Evolutionary conservation across 1,140 invertebrate genomes (phyloP), one percentile per base, ranked within the genome.

Genomic region (Drosophila lowei): DNA sequence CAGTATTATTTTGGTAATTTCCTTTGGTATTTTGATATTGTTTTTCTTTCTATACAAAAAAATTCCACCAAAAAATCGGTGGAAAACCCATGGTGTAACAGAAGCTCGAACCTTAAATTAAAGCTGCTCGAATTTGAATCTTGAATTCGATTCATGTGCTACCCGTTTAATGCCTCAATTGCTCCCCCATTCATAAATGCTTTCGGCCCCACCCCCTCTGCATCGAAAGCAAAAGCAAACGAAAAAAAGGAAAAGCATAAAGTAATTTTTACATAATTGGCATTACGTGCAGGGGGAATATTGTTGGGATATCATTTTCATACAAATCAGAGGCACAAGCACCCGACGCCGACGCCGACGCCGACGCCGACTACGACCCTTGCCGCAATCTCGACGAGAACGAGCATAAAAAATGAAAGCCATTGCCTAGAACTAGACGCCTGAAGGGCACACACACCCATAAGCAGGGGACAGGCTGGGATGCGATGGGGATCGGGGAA

Each of bases 261-360:
- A 73, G 81, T 85, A 85, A 85, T 86, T 85, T 86, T 60, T 70
- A 73, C 70, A 76, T 85, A 85, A 85, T 86, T 86, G 81, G 81
- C 77, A 73, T 65, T 81, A 85, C 80, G 80, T 86, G 81, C 49
- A 25, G 63, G 65, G 50, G 63, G 49, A 59, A 49, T 65, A 65
- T 70, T 57, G 65, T 59, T 78, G 73, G 80, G 72, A 70, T 84
- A 79, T 84, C 76, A 76, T 60, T 79, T 76, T 63, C 67, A 67
- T 56, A 77, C 77, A 86, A 77, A 85, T 85, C 80, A 86, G 68
- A 61, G 49, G 34, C 46, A 38, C 59, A 68, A 72, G 76, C 71
- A 54, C 65, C 23, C 23, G 4, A 63, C 56, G 11, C 0, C 13
- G 25, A 63, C n/a, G n/a, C n/a, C n/a, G n/a, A n/a, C n/a, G n/a